Percentiles rank a stretch among this genome's conserved stretches.
phyloP scores from a whole-genome alignment of 1,140 invertebrate genomes.

The Centruroides sculpturatus region DNA sequence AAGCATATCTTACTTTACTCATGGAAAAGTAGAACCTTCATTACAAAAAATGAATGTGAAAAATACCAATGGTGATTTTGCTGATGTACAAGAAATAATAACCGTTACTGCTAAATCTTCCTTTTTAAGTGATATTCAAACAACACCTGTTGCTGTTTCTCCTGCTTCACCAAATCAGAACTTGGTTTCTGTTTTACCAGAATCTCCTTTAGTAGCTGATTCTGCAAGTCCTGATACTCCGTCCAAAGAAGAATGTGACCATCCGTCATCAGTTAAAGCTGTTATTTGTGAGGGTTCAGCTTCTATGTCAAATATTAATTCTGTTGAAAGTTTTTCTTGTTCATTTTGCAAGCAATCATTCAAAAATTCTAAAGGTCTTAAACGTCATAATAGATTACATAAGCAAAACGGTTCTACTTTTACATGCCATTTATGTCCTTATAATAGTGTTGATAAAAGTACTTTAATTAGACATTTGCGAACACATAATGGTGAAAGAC shows the following conservation, averaged over 20 bases:
- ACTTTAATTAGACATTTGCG: constrained; percentile 77
- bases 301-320: background rate
- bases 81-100: constrained; percentile 69
- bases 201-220: constrained; percentile 22
- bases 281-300: background rate
- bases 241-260: constrained; percentile 16
- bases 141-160: constrained; percentile 17
- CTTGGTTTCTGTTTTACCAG: constrained; percentile 3
- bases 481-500: constrained; percentile 84
- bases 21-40: constrained; percentile 29
- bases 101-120: constrained; percentile 51
- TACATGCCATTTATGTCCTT: constrained; percentile 83
- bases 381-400: constrained; percentile 58
- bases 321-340: constrained; percentile 10
- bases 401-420: constrained; percentile 40
- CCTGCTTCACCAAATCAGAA: constrained; percentile 14
- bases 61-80: constrained; percentile 36
- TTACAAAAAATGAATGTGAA: constrained; percentile 1
- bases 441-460: constrained; percentile 74
- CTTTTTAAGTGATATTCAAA: constrained; percentile 34
- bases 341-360: constrained; percentile 17
- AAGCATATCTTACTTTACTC: constrained; percentile 16
- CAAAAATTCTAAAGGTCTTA: constrained; percentile 42
- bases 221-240: constrained; percentile 23
- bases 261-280: background rate